Evolutionary conservation across 2,113 vertebrate species (phyloP).

Genomic region (Anguilla japonica): DNA sequence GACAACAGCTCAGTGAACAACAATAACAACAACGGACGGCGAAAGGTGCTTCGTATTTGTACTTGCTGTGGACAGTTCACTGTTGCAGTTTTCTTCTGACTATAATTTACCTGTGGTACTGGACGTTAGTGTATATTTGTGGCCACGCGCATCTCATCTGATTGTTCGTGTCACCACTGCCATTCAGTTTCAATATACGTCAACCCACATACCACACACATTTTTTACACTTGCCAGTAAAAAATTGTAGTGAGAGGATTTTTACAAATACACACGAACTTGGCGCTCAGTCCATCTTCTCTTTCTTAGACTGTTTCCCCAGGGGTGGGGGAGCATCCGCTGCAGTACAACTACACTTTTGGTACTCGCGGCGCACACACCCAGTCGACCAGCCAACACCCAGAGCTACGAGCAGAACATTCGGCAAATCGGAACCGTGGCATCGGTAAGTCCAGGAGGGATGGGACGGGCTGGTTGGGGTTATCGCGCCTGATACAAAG

Average conservation of each 20-base stretch:
- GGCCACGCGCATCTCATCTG: too few relatives aligned
- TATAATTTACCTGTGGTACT: too few relatives aligned
- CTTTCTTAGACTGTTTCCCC: conserved; percentile 49
- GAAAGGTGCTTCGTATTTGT: conserved; percentile 10
- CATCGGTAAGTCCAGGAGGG: conserved; percentile 53
- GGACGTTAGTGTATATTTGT: too few relatives aligned
- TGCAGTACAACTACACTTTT: conserved; percentile 76
- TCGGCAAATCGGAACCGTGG: conserved; percentile 67
- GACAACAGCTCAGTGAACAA: conserved; percentile 30
- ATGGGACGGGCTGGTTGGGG: background rate
- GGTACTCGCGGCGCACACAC: conserved; percentile 70
- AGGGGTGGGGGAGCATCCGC: conserved; percentile 64
- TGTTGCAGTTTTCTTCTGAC: too few relatives aligned
- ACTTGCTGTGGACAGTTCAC: background rate
- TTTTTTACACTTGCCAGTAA: too few relatives aligned
- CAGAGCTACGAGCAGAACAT: conserved; percentile 76
- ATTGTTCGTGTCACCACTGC: too few relatives aligned
- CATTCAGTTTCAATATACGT: too few relatives aligned
- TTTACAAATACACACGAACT: background rate
- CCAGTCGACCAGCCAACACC: conserved; percentile 65
- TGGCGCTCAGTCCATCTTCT: background rate
- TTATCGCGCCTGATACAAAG: background rate
- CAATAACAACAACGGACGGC: conserved; percentile 27
- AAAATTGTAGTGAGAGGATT: too few relatives aligned
- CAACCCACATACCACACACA: too few relatives aligned